A percentile compares a stretch with the other conserved stretches of the same genome.
phyloP scores from a whole-genome alignment of 2,888 invertebrate genomes.

The Notodonta dromedarius region DNA sequence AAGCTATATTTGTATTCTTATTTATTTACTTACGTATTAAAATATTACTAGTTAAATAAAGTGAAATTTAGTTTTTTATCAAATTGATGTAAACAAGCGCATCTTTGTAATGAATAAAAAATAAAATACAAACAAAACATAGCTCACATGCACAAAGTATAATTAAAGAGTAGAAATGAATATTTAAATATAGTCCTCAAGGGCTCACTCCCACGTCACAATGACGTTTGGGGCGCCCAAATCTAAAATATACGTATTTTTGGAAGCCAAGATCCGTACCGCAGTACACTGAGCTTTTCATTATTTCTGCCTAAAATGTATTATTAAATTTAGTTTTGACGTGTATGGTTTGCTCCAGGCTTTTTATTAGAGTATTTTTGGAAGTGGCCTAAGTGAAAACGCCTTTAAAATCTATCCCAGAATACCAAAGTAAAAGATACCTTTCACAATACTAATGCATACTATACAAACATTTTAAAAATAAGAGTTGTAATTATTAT shows the following conservation, averaged over 20 bases:
- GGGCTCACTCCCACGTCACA: slow-evolving; percentile 70
- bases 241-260: slow-evolving; percentile 80
- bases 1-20: too few species aligned
- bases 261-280: slow-evolving; percentile 62
- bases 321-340: too few species aligned
- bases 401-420: too few species aligned
- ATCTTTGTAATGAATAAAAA: neutral
- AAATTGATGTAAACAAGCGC: too few species aligned
- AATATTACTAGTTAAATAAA: neutral
- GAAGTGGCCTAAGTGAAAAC: too few species aligned
- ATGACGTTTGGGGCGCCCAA: slow-evolving; percentile 76
- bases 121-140: slow-evolving; percentile 59
- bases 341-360: too few species aligned
- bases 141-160: slow-evolving; percentile 77
- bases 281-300: slow-evolving; percentile 52
- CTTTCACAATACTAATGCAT: too few species aligned
- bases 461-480: too few species aligned
- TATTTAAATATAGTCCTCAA: slow-evolving; percentile 76
- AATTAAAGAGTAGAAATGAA: slow-evolving; percentile 82
- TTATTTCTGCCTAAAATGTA: neutral
- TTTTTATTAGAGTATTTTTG: too few species aligned
- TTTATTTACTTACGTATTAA: too few species aligned
- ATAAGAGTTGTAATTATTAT: too few species aligned
- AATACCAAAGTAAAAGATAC: too few species aligned
- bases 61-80: neutral